Conservation (phyloP, 2,888 invertebrate species). For the Rhagonycha lutea region DNA sequence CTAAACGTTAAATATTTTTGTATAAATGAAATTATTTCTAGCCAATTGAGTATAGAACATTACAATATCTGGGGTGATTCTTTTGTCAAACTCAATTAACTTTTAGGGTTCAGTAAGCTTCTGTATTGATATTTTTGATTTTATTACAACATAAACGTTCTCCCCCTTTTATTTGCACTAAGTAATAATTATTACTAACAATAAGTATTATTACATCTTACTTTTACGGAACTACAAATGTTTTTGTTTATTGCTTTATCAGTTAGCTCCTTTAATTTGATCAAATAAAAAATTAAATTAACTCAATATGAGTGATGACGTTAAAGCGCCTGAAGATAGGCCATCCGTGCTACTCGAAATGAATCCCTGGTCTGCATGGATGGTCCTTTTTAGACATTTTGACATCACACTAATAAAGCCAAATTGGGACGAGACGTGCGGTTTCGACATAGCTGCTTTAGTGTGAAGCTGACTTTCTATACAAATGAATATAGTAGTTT, state of each 20-base stretch:
- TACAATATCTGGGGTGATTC: background rate
- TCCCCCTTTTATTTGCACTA: background rate
- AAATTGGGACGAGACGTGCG: no score
- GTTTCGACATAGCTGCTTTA: no score
- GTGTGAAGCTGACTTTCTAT: no score
- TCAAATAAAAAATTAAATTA: no score
- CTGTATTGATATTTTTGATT: background rate
- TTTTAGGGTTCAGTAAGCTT: constrained; percentile 2
- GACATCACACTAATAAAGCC: no score
- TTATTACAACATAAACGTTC: background rate
- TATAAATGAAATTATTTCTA: background rate
- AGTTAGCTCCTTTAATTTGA: background rate
- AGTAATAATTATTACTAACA: background rate
- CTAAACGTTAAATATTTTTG: background rate
- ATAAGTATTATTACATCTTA: background rate
- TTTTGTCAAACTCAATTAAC: background rate
- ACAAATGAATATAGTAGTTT: no score
- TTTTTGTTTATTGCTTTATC: background rate
- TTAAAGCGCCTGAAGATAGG: no score
- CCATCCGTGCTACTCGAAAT: no score
- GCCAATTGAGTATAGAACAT: background rate
- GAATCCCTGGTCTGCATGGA: no score
- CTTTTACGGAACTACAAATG: background rate
- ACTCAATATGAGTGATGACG: no score
- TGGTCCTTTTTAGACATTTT: no score